phyloP scores from a whole-genome alignment of 2,888 invertebrate genomes.

The Romanomermis culicivorax region DNA sequence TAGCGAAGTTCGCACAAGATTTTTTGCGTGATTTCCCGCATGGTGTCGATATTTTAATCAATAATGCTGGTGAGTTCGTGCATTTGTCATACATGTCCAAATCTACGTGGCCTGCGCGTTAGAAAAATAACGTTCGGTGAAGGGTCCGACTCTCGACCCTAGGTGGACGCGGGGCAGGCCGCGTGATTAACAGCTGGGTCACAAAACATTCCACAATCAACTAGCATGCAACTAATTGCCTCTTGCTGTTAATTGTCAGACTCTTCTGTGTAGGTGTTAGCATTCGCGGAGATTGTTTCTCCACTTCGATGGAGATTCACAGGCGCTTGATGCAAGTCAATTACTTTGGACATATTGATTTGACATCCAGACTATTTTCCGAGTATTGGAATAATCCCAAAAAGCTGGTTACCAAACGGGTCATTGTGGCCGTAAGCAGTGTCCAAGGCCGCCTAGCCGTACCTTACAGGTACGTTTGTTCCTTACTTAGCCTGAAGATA shows the following conservation, averaged over 20 bases:
- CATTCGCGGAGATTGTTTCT: background rate
- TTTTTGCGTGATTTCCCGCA: no score
- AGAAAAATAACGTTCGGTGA: no score
- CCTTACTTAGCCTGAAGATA: no score
- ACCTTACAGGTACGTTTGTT: constrained; percentile 50
- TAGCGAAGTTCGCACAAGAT: no score
- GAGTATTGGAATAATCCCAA: background rate
- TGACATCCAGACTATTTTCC: background rate
- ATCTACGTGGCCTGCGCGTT: no score
- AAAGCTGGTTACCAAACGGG: background rate
- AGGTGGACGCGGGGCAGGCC: no score
- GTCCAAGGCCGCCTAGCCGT: constrained; percentile 75
- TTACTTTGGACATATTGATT: background rate
- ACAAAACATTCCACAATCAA: background rate
- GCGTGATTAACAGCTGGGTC: no score
- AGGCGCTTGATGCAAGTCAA: background rate
- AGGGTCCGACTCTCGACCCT: no score
- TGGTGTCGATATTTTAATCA: background rate
- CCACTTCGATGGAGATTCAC: background rate
- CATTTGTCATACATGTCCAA: no score
- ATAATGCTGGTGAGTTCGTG: background rate
- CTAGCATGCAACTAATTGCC: background rate
- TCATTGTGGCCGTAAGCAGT: constrained; percentile 65
- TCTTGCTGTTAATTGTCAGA: no score
- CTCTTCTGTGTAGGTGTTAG: background rate